These are phyloP conservation scores for Thysanoteuthis rhombus DNA, from an alignment of 2,888 invertebrate species.

Conservation along the genomic window DNA sequence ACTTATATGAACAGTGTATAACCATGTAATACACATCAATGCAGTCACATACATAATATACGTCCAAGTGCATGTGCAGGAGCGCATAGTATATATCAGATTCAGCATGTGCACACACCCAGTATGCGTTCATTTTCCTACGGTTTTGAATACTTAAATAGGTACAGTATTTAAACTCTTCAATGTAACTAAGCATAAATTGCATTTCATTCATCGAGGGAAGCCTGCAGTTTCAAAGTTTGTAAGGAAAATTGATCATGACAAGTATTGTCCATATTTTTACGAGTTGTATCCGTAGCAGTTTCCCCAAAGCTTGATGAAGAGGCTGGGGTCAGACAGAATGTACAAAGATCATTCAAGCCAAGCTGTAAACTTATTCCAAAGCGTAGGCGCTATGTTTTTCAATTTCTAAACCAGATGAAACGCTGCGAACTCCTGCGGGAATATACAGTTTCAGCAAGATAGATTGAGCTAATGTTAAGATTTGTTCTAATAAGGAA, in stretches of 20 bases:
- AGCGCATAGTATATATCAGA: too few species aligned
- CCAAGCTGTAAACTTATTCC: not conserved
- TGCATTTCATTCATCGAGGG: not conserved
- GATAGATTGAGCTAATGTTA: not conserved
- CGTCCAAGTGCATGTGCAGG: too few species aligned
- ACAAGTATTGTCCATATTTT: not conserved
- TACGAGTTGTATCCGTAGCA: not conserved
- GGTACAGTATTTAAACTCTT: too few species aligned
- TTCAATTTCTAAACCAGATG: not conserved
- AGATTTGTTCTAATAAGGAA: not conserved
- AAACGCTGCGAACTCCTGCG: not conserved
- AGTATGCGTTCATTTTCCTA: too few species aligned
- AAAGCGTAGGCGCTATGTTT: not conserved
- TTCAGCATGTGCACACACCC: too few species aligned
- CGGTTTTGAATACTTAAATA: too few species aligned
- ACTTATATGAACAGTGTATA: too few species aligned
- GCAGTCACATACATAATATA: too few species aligned
- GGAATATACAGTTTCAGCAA: not conserved
- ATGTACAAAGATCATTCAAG: not conserved
- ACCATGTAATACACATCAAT: too few species aligned
- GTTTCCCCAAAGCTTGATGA: not conserved
- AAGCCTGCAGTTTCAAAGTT: not conserved
- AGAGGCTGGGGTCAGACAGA: not conserved
- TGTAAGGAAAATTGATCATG: not conserved
- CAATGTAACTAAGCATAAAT: too few species aligned